These are phyloP conservation scores for Larimichthys polyactis DNA, from an alignment of 2,113 vertebrate species.

Conservation along the genomic window DNA sequence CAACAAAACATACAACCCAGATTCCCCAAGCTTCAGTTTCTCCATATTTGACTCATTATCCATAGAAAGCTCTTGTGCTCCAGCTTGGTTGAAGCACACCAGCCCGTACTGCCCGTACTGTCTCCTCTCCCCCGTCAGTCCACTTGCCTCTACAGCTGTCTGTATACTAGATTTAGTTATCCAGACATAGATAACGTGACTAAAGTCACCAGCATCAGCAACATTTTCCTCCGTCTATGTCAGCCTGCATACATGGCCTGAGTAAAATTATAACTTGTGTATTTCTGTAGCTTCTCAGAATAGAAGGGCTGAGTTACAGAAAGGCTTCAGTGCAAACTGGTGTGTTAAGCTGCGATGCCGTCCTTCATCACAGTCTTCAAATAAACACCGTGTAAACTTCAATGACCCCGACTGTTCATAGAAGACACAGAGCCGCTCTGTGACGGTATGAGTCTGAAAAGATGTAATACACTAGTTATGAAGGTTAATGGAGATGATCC, in stretches of 20 bases:
- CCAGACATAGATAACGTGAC: slow-evolving; percentile 43
- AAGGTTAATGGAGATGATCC: slow-evolving; percentile 12
- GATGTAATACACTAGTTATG: slow-evolving; percentile 15
- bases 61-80: background rate
- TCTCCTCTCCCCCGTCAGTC: background rate
- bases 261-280: slow-evolving; percentile 68
- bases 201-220: slow-evolving; percentile 62
- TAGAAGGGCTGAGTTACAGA: slow-evolving; percentile 62
- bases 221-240: slow-evolving; percentile 48
- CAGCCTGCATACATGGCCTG: slow-evolving; percentile 41
- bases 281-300: slow-evolving; percentile 78
- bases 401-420: slow-evolving; percentile 30
- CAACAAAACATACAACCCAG: slow-evolving; percentile 5
- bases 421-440: background rate
- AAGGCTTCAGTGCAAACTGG: slow-evolving; percentile 20
- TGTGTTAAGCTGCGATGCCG: slow-evolving; percentile 36
- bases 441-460: slow-evolving; percentile 22
- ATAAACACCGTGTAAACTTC: slow-evolving; percentile 49
- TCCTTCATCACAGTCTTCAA: slow-evolving; percentile 54
- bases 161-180: slow-evolving; percentile 39
- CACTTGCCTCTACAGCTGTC: slow-evolving; percentile 36
- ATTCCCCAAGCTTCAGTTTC: background rate
- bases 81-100: background rate
- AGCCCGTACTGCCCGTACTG: background rate
- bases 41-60: background rate